Percentiles rank a stretch among this genome's conserved stretches.
Conservation (phyloP, 2,113 vertebrate genomes). For the Actenoides hombroni region DNA sequence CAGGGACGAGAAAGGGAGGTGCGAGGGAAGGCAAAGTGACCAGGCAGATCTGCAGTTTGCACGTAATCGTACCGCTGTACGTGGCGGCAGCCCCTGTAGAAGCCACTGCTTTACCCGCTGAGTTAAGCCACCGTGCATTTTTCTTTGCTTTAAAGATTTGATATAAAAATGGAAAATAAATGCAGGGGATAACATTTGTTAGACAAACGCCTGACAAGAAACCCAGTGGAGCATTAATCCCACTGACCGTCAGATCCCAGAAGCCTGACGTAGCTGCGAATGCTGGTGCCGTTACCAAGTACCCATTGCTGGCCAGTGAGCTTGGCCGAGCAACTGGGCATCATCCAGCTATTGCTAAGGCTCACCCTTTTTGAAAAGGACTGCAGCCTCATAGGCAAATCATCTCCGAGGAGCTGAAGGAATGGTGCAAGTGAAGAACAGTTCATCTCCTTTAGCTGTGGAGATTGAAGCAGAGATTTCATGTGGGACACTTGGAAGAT, state of each 20-base stretch:
- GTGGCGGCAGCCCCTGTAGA: accelerated
- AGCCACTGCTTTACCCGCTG: accelerated
- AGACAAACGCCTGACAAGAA: neutral
- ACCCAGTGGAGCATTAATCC: neutral
- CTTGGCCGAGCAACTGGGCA: neutral
- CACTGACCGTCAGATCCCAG: neutral
- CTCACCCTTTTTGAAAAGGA: neutral
- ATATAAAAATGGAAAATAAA: neutral
- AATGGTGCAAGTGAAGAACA: neutral
- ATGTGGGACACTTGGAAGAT: neutral
- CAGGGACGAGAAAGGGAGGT: accelerated
- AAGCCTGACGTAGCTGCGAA: neutral
- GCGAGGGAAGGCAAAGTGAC: too few species aligned
- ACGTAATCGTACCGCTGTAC: accelerated
- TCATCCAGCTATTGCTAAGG: neutral
- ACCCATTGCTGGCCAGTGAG: neutral
- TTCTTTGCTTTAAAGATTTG: neutral
- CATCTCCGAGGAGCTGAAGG: neutral
- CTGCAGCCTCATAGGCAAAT: neutral
- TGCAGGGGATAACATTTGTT: neutral
- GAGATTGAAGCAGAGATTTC: neutral
- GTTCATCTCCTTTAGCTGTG: neutral
- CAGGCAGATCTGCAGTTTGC: accelerated
- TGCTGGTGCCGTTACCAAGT: neutral
- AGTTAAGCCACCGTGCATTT: accelerated